A percentile compares a stretch with the other conserved stretches of the same genome.
Evolutionary conservation across 1,140 invertebrate genomes (phyloP).

Genomic region (Yoshiicerus persimilis): DNA sequence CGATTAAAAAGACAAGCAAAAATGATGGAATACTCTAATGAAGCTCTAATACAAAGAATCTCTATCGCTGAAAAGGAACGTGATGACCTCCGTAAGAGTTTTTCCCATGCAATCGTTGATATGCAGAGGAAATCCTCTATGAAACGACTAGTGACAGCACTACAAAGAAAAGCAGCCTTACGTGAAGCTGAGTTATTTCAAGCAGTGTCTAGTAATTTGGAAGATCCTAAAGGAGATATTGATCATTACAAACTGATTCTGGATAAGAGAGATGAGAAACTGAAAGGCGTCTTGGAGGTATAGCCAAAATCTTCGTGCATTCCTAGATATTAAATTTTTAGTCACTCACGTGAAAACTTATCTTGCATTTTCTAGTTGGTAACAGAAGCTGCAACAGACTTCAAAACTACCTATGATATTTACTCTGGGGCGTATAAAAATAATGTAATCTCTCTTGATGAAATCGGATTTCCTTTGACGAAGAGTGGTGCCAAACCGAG

Average conservation of each 20-base stretch:
- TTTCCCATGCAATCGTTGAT: constrained; percentile 77
- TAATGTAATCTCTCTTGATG: constrained; percentile 4
- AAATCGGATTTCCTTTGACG: constrained; percentile 25
- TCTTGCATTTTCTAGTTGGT: neutral
- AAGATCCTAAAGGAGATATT: neutral
- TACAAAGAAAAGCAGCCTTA: neutral
- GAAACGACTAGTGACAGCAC: constrained; percentile 49
- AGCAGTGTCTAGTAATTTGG: neutral
- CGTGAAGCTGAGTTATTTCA: constrained; percentile 1
- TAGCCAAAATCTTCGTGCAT: neutral
- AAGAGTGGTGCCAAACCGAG: neutral
- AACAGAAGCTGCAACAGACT: neutral
- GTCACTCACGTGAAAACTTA: neutral
- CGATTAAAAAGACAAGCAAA: constrained; percentile 28
- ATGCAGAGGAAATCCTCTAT: constrained; percentile 79
- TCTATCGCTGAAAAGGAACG: constrained; percentile 68
- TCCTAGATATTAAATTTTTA: neutral
- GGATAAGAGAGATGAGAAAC: neutral
- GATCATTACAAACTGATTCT: neutral
- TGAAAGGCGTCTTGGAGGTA: neutral
- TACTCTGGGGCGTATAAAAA: neutral
- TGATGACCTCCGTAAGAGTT: constrained; percentile 74
- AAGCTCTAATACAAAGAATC: constrained; percentile 43
- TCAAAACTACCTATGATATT: neutral
- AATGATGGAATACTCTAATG: constrained; percentile 25